Percentiles rank a stretch among this genome's conserved stretches.
phyloP scores from a whole-genome alignment of 2,113 vertebrate species.

The Callithrix jacchus region DNA sequence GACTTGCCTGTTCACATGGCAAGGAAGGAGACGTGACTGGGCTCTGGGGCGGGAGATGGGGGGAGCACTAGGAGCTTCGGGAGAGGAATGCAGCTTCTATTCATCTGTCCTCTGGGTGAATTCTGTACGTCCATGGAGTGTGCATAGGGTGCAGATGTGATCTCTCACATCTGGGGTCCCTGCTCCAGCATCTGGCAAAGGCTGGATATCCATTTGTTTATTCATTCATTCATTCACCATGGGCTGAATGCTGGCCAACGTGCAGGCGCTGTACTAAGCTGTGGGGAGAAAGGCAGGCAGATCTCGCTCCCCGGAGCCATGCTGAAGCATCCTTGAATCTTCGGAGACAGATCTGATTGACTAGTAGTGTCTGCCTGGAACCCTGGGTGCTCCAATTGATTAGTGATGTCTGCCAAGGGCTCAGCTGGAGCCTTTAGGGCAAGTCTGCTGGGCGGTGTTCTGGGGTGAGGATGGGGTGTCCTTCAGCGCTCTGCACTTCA shows the following conservation, averaged over 20 bases:
- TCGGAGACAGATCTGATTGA: background rate
- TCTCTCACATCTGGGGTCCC: background rate
- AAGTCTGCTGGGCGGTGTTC: background rate
- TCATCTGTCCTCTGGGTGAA: background rate
- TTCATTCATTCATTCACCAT: background rate
- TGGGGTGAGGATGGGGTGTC: background rate
- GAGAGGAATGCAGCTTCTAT: accelerated
- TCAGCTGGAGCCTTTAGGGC: background rate
- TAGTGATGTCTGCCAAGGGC: slow-evolving; percentile 71
- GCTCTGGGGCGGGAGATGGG: background rate
- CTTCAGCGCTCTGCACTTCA: background rate
- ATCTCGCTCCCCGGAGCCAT: background rate
- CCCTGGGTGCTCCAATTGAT: slow-evolving; percentile 5
- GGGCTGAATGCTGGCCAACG: background rate
- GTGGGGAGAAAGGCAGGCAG: background rate
- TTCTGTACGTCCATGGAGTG: background rate
- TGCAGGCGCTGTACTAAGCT: background rate
- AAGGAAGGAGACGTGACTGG: background rate
- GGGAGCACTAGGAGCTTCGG: background rate
- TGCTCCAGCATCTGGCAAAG: background rate
- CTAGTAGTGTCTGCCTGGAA: slow-evolving; percentile 50
- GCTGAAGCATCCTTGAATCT: slow-evolving; percentile 1
- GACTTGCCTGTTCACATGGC: background rate
- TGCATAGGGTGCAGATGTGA: no score
- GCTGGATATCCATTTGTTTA: background rate